These are phyloP conservation scores for Onychomys arenicola DNA, from an alignment of 2,797 vertebrate genomes.

Conservation along the genomic window DNA sequence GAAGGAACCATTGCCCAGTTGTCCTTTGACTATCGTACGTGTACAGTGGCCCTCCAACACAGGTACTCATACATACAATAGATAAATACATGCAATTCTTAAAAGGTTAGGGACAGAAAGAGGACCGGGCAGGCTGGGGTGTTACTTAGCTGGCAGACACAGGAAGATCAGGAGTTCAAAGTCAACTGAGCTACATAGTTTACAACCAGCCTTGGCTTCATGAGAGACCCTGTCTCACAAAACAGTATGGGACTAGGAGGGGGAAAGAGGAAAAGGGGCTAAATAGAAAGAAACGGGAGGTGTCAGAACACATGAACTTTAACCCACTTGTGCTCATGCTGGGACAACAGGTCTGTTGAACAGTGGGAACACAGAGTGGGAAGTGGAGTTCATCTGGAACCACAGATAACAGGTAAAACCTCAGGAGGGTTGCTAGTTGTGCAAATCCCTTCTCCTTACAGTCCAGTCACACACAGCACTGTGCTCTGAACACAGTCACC, in stretches of 20 bases:
- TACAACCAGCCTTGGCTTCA: not conserved
- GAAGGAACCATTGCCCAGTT: not conserved
- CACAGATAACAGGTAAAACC: not conserved
- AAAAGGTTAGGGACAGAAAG: not conserved
- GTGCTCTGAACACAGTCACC: not conserved
- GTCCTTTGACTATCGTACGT: not conserved
- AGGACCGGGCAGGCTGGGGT: not conserved
- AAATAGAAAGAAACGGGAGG: too few species aligned
- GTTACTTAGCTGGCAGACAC: not conserved
- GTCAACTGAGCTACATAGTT: not conserved
- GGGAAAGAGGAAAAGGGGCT: too few species aligned
- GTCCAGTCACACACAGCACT: not conserved
- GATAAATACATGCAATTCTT: not conserved
- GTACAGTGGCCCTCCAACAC: not conserved
- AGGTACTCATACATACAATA: not conserved
- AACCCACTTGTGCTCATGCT: accelerated
- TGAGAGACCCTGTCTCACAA: not conserved
- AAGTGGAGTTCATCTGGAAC: not conserved
- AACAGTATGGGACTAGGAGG: not conserved
- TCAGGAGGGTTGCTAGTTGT: too few species aligned
- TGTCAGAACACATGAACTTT: not conserved
- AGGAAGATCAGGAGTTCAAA: not conserved
- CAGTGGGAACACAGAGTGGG: not conserved
- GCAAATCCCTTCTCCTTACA: not conserved
- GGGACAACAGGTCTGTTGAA: not conserved